Percentiles rank a stretch among this genome's conserved stretches.
Evolutionary conservation across 2,797 vertebrate species (phyloP).

Genomic region (Ctenosaura bakeri): DNA sequence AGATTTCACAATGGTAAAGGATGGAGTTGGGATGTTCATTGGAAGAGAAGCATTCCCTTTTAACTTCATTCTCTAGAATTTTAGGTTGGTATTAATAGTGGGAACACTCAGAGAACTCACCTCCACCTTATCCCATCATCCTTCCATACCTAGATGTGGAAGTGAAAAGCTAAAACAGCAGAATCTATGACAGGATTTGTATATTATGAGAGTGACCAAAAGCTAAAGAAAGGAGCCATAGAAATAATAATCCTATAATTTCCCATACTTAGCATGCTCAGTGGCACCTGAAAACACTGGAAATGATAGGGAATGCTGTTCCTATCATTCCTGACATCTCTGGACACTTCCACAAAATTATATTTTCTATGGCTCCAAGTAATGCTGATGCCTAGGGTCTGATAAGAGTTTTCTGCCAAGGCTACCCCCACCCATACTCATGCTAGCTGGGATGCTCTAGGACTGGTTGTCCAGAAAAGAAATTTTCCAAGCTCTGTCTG

Average conservation of each 20-base stretch:
- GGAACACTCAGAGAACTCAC: background rate
- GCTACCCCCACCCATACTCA: background rate
- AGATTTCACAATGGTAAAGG: background rate
- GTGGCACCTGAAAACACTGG: background rate
- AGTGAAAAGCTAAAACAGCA: background rate
- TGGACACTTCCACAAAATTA: background rate
- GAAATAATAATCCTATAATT: background rate
- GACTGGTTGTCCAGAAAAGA: background rate
- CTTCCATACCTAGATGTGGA: background rate
- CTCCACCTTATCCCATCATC: background rate
- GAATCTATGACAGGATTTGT: too few species aligned
- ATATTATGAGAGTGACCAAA: background rate
- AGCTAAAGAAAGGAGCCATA: too few species aligned
- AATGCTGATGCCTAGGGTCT: background rate
- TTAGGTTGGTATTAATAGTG: background rate
- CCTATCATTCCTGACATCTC: background rate
- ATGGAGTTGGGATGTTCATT: background rate
- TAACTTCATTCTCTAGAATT: background rate
- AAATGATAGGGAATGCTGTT: background rate
- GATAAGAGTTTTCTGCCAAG: background rate
- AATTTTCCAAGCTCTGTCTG: constrained; percentile 2
- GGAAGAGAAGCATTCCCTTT: background rate
- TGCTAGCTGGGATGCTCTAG: background rate
- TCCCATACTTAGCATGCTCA: background rate
- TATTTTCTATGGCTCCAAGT: background rate